phyloP scores from a whole-genome alignment of 2,797 vertebrate species.

The Astyanax mexicanus region DNA sequence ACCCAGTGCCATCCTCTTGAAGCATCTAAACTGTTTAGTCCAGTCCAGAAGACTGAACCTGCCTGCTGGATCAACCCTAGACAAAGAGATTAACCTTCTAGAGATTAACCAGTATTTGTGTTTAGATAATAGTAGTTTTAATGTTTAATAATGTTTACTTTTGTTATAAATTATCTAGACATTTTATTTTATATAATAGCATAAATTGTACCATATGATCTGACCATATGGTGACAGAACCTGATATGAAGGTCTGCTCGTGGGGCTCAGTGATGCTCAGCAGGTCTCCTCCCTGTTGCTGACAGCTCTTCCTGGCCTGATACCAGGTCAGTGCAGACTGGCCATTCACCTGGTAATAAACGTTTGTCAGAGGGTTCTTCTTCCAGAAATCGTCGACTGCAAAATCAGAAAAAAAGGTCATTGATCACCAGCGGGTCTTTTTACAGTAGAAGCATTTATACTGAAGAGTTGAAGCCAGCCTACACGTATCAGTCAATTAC shows the following conservation, averaged over 20 bases:
- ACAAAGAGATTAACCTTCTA: conserved; percentile 53
- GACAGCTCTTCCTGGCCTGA: conserved; percentile 88
- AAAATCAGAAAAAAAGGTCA: neutral
- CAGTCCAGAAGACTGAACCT: conserved; percentile 84
- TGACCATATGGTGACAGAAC: conserved; percentile 73
- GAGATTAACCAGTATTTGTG: too few species aligned
- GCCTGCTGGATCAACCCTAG: conserved; percentile 74
- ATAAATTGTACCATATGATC: neutral
- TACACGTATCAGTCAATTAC: conserved; percentile 69
- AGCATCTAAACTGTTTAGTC: conserved; percentile 84
- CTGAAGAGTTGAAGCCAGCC: conserved; percentile 69
- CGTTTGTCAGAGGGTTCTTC: conserved; percentile 79
- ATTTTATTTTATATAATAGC: too few species aligned
- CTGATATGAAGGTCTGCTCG: conserved; percentile 86
- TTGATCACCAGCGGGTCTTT: neutral
- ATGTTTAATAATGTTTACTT: too few species aligned
- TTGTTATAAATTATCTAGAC: too few species aligned
- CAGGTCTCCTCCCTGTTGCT: neutral
- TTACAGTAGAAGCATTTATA: neutral
- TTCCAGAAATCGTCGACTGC: conserved; percentile 70
- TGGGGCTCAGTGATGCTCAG: conserved; percentile 70
- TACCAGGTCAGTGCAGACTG: conserved; percentile 85
- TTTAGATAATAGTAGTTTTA: too few species aligned
- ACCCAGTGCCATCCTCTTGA: conserved; percentile 92
- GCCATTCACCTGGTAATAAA: conserved; percentile 85